phyloP scores from a whole-genome alignment of 2,888 invertebrate genomes.

The Nomada flava region DNA sequence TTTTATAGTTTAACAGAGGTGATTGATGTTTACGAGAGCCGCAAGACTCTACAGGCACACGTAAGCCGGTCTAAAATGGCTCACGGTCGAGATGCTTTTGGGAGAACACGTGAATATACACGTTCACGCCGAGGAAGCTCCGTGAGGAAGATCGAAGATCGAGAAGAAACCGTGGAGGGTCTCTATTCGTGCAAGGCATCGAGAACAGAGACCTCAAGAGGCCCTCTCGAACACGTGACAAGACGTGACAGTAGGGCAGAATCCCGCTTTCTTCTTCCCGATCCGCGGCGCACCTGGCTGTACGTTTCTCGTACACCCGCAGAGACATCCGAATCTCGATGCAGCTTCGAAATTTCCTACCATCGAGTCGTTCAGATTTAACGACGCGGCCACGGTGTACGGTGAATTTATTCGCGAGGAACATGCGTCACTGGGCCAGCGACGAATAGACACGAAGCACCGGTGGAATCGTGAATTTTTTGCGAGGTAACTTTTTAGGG shows the following conservation, averaged over 20 bases:
- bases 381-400: neutral
- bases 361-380: neutral
- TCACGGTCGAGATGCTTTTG: slow-evolving; percentile 37
- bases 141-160: slow-evolving; percentile 66
- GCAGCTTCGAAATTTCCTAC: neutral
- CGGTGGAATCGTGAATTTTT: neutral
- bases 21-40: slow-evolving; percentile 2
- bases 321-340: neutral
- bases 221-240: slow-evolving; percentile 77
- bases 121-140: slow-evolving; percentile 44
- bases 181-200: slow-evolving; percentile 63
- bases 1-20: neutral
- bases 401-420: neutral
- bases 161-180: slow-evolving; percentile 55
- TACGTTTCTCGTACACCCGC: neutral
- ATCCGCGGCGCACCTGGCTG: neutral
- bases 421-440: neutral
- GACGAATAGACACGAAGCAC: neutral
- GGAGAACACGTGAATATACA: neutral
- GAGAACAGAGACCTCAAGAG: slow-evolving; percentile 73
- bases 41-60: neutral
- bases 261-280: slow-evolving; percentile 34
- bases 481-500: neutral
- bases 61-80: slow-evolving; percentile 30
- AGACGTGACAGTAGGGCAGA: slow-evolving; percentile 64